Base-by-base conservation (phyloP, 2,797 vertebrate species). In the Siniperca scherzeri region DNA sequence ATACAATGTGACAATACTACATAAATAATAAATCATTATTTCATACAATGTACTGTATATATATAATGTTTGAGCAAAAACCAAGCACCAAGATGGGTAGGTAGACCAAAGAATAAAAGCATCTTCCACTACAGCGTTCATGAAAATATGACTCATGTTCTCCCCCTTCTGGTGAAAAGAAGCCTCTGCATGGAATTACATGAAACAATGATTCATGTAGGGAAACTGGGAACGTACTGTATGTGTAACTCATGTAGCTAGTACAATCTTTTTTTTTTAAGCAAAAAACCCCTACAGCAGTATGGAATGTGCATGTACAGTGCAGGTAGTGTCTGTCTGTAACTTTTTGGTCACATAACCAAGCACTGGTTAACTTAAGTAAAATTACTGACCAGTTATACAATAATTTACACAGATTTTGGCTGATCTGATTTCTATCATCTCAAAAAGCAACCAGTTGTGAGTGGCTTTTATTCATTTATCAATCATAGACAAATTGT, bases 81-180 rank as follows among this genome's bases (percentile, higher is more conserved):
- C 11, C 11, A 33, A 64, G 11, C 22, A 55, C 11, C 5, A 40
- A 38, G 33, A 33, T 33, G 1, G 33, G 33, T 33, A 33, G 33
- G 33, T 33, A 33, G 33, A 33, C 33, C 33, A 27, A 62, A n/a
- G 27, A 65, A 14, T 21, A 22, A 13, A 1, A 5, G 33, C 33
- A 33, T 33, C 3, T 52, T 64, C 17, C 0, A 60, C 0, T 1
- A 25, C 25, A 14, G 69, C 13, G 33, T 64, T 71, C 21, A 22
- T 62, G 42, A 71, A 77, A 85, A 65, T 7, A 33, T 17, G 46
- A 79, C 77, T 85, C 86, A 14, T 52, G 50, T 50, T 38, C 86
- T 64, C 90, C 90, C 27, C 86, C 91, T 72, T 69, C 88, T 94
- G 90, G 89, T 70, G 53, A 82, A 78, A 82, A 65, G 16, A 74